Conservation (phyloP, 2,888 invertebrate species). For the Yponomeuta evonymella region DNA sequence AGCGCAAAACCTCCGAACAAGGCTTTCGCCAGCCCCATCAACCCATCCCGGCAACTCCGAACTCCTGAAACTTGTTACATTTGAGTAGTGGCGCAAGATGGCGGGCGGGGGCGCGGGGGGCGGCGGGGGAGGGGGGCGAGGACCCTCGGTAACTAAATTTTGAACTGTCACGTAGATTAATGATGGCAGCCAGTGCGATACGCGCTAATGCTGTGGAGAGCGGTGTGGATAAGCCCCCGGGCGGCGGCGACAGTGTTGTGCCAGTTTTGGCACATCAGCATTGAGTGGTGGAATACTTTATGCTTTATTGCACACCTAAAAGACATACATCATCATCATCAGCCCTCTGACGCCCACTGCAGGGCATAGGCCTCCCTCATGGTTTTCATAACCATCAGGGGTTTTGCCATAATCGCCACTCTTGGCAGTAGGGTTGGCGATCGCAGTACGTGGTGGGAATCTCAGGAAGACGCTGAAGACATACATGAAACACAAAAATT, state of each 20-base stretch:
- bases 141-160: constrained; percentile 76
- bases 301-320: too few species aligned
- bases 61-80: constrained; percentile 49
- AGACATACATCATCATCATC: too few species aligned
- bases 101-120: constrained; percentile 28
- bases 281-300: too few species aligned
- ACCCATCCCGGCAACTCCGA: not conserved
- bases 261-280: too few species aligned
- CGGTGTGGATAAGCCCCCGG: constrained; percentile 54
- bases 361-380: too few species aligned
- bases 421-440: too few species aligned
- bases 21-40: not conserved
- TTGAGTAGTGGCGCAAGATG: constrained; percentile 29
- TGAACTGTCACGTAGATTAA: constrained; percentile 78
- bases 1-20: not conserved
- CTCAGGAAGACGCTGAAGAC: too few species aligned
- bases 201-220: constrained; percentile 66
- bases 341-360: too few species aligned
- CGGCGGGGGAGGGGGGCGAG: constrained; percentile 33
- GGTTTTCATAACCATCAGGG: too few species aligned
- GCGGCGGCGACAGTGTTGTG: not conserved
- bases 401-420: too few species aligned
- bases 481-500: too few species aligned
- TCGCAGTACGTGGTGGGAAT: too few species aligned
- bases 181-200: constrained; percentile 75